Conservation (phyloP, 92 coral and sea anemone genomes). For the Zoanthus gigantus region DNA sequence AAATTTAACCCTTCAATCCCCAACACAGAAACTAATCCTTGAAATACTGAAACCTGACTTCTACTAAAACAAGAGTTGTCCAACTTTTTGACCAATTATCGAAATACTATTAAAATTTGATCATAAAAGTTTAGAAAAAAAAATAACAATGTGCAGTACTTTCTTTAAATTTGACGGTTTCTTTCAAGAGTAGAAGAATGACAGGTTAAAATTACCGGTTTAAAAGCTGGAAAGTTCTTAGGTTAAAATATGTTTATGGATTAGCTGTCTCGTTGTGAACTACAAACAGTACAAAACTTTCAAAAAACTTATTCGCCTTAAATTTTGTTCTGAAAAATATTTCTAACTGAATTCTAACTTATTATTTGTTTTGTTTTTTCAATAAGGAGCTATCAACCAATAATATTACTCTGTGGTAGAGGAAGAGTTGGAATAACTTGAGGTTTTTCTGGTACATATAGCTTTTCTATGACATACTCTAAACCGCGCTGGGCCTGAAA, state of each 20-base stretch:
- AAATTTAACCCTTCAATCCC: not conserved
- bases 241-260: not conserved
- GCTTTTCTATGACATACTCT: slow-evolving; percentile 79
- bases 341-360: not conserved
- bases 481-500: slow-evolving; percentile 84
- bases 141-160: too few species aligned
- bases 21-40: not conserved
- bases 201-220: not conserved
- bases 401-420: slow-evolving; percentile 56
- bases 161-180: too few species aligned
- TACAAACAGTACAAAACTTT: not conserved
- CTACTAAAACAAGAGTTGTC: not conserved
- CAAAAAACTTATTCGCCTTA: not conserved
- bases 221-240: not conserved
- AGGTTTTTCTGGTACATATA: slow-evolving; percentile 78
- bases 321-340: not conserved
- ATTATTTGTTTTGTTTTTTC: not conserved
- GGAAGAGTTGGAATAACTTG: slow-evolving; percentile 58
- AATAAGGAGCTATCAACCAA: not conserved
- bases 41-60: not conserved
- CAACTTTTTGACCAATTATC: too few species aligned
- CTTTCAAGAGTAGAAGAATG: too few species aligned
- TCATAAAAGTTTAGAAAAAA: too few species aligned
- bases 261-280: not conserved
- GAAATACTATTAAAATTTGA: too few species aligned